Evolutionary conservation across 92 coral and sea anemone species (phyloP), one percentile per base, ranked within the genome.

Genomic region (Desmophyllum pertusum): DNA sequence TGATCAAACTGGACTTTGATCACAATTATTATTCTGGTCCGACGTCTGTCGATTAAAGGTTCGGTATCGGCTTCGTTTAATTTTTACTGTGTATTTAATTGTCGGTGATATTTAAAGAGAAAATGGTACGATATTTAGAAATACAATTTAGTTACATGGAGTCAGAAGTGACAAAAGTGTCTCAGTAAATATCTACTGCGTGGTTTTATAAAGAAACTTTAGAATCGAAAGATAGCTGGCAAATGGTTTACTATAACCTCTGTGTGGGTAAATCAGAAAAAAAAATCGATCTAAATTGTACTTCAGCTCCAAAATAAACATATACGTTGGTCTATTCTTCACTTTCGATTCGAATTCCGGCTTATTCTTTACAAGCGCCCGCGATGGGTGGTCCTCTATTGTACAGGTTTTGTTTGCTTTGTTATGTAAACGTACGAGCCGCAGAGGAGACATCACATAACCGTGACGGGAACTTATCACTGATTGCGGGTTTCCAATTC

Each of bases 331-430:
- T 48, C 53, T 13, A 13, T 13, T 48, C 15, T 59, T 59, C 27
- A 10, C 27, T 29, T 13, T n/a, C n/a, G 63, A n/a, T n/a, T n/a
- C n/a, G n/a, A n/a, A n/a, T n/a, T n/a, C n/a, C n/a, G n/a, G n/a
- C 38, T 66, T 35, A 33, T 77, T 45, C 40, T 31, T 19, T n/a
- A 59, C 81, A 63, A 43, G 83, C 59, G 59, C 73, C 61, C 83
- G 75, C 75, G 48, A 11, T 51, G 76, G 64, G 84, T 41, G 66
- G 48, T 41, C 37, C 25, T 1, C 23, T 45, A 80, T 80, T 80
- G 37, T 46, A 5, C 66, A 31, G 8, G 37, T 39, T 77, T 18
- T 39, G 81, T 77, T 77, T 59, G 46, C 31, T 19, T 67, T 79
- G 62, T 67, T 48, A 35, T 18, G 82, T 62, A 78, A 78, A 67